Evolutionary conservation across 2,888 invertebrate species (phyloP).

Genomic region (Ichneumoninae sp.): DNA sequence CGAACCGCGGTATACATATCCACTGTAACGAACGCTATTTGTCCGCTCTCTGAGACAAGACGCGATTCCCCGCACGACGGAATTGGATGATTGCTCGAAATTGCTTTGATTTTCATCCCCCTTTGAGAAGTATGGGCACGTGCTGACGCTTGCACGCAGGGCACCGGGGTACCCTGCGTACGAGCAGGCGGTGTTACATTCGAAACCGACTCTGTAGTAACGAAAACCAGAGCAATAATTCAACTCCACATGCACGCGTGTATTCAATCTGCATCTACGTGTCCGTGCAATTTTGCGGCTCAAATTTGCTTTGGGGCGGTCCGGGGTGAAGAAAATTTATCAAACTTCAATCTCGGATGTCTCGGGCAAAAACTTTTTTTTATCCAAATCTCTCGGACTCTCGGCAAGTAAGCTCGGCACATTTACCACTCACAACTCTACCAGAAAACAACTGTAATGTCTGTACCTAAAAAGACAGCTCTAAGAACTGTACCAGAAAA

Average conservation of each 20-base stretch:
- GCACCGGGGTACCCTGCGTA: neutral
- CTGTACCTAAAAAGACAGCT: too few species aligned
- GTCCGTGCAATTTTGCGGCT: neutral
- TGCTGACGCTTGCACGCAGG: constrained; percentile 44
- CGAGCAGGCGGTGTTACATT: constrained; percentile 6
- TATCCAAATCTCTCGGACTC: neutral
- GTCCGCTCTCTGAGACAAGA: constrained; percentile 71
- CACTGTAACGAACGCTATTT: constrained; percentile 71
- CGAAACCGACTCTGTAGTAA: neutral
- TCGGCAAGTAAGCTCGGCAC: neutral
- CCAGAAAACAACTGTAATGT: too few species aligned
- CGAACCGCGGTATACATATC: constrained; percentile 64
- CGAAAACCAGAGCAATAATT: constrained; percentile 9
- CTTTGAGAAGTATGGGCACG: constrained; percentile 56
- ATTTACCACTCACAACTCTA: too few species aligned
- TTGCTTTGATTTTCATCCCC: constrained; percentile 74
- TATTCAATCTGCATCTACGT: neutral
- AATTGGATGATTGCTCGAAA: constrained; percentile 79
- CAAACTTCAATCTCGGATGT: neutral
- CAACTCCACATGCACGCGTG: constrained; percentile 27
- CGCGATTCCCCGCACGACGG: constrained; percentile 61
- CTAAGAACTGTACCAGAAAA: too few species aligned
- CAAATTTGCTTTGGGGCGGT: neutral
- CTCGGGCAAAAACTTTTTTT: too few species aligned
- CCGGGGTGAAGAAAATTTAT: neutral